Base-by-base conservation (phyloP, 92 coral and sea anemone genomes). In the Virgularia gustaviana region DNA sequence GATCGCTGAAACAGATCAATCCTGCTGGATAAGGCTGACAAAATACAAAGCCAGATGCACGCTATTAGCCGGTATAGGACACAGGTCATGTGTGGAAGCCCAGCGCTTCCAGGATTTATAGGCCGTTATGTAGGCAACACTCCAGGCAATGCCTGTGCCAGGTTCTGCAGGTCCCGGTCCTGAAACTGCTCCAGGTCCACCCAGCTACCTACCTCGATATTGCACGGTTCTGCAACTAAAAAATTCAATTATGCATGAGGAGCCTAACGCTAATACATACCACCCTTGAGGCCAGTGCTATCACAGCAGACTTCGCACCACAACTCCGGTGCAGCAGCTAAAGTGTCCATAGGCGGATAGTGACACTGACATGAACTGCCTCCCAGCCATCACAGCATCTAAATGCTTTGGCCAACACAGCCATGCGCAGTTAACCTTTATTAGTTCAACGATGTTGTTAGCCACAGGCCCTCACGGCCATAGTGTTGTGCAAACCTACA, bases 91-190 rank as follows among this genome's bases (percentile, higher is more conserved):
- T 54, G 60, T 6, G 9, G 60, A 6, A 10, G 60, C 60, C 60
- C 60, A 54, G 24, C 30, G 7, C 22, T 54, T 54, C 60, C 60
- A 54, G 9, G 30, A 31, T n/a, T 16, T 54, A 4, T 54, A 54
- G 0, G 31, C 60, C 24, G 24, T 54, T 24, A 54, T 35, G 30
- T 54, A 54, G 30, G 31, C 59, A 72, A 55, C 41, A 43, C 41
- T 49, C 49, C 41, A 54, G 66, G 59, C 43, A 72, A 54, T 42
- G 62, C 66, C 55, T n/a, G 37, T 57, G 49, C 66, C 28, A 62
- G 38, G 24, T 54, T 54, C 39, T 35, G 16, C 20, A 62, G 47
- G 11, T 65, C 73, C 16, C 16, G 73, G 34, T 39, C 73, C 4
- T 36, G 18, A 19, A 65, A 65, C 30, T 29, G 36, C 32, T 54